Percentiles rank a stretch among this genome's conserved stretches.
Conservation (phyloP, 2,888 invertebrate genomes). For the Physocephala rufipes region DNA sequence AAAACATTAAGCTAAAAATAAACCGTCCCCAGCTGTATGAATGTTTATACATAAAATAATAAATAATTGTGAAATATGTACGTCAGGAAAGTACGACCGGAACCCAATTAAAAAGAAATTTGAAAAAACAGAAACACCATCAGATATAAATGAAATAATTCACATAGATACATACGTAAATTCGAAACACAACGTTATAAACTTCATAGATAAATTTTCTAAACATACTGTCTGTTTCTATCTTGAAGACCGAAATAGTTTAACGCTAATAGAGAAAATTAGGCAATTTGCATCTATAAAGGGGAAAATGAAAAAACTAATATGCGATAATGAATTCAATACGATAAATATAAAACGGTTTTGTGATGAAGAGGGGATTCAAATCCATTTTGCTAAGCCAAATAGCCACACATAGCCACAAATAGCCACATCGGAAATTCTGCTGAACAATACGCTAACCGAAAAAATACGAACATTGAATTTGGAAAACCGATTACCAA, state of each 20-base stretch:
- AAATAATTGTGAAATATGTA: constrained; percentile 42
- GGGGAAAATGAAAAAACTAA: background rate
- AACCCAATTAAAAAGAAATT: constrained; percentile 33
- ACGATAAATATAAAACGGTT: too few species aligned
- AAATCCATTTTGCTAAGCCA: background rate
- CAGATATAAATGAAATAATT: constrained; percentile 12
- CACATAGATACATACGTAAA: background rate
- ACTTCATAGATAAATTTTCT: constrained; percentile 1
- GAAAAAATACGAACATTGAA: too few species aligned
- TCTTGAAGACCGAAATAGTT: too few species aligned
- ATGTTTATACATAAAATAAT: constrained; percentile 39
- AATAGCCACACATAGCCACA: too few species aligned
- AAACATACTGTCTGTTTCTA: background rate
- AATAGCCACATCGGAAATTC: constrained; percentile 1
- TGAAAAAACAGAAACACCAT: constrained; percentile 4
- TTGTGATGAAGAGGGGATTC: background rate
- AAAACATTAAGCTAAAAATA: constrained; percentile 40
- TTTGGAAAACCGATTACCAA: background rate
- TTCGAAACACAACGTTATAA: background rate
- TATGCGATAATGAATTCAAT: background rate
- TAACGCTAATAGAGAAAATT: too few species aligned
- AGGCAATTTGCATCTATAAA: background rate
- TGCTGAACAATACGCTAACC: background rate
- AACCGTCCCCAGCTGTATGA: constrained; percentile 38
- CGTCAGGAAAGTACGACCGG: constrained; percentile 37